Evolutionary conservation across 2,888 invertebrate genomes (phyloP), one percentile per base, ranked within the genome.

Genomic region (Aleiodes alternator): DNA sequence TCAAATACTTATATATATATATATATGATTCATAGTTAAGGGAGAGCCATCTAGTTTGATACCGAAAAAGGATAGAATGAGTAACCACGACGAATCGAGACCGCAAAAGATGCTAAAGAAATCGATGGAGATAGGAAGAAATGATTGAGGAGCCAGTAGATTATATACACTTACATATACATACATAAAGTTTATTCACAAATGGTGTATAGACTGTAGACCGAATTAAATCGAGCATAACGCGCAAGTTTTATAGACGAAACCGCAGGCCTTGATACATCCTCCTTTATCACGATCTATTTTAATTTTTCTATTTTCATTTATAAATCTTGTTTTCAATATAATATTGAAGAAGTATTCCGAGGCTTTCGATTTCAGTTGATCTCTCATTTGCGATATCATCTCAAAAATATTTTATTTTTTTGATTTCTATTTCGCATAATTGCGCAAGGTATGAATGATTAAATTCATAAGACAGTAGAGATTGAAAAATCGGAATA

Each of bases 181-280:
- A 75, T 76, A 48, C 51, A 70, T 57, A 72, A 56, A 73, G 55
- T 38, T 16, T 9, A 53, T 50, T 53, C 29, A 43, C 11, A 69
- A 51, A 68, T 70, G 51, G 72, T 59, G 34, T 55, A 50, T 56
- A 59, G 73, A 73, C 71, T 72, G 11, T 72, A 68, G 75, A 76
- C 77, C 70, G 73, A 79, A 78, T 77, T 79, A 76, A 79, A 78
- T 73, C 75, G 72, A 76, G 77, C 79, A 79, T 79, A 76, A 77
- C 77, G 59, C 38, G 16, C 43, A 11, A 64, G 23, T 75, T 53
- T 14, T 61, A n/a, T 29, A 29, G 50, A 68, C 51, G 29, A 68
- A 68, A 68, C 51, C 66, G 51, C 66, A 66, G 66, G 66, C 29
- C 59, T 66, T 29, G 50, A 66, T 64, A 43, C 64, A 64, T 43